Base-by-base conservation (phyloP, 1,140 invertebrate genomes). In the Drosophila persimilis region DNA sequence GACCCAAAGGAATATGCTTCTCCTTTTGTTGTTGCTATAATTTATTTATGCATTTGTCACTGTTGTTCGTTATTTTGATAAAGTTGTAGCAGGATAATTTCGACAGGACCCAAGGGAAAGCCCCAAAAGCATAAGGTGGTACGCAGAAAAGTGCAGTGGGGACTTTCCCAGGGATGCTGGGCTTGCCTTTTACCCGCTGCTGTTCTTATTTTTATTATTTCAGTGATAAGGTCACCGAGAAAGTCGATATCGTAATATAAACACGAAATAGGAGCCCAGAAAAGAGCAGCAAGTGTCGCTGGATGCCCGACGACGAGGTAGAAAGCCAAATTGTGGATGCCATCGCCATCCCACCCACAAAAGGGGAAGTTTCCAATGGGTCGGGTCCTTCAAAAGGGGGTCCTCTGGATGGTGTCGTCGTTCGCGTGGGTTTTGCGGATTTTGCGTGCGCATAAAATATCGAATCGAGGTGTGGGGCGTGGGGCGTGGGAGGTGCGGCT, bases 161-260 rank as follows among this genome's bases (percentile, higher is more conserved):
- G 9, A 13, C 35, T 39, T 39, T 39, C 11, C 35, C 9, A 3
- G 46, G 54, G 48, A 44, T 13, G 63, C 24, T 13, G 8, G 8
- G n/a, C 17, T 15, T 13, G 8, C 1, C 8, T 24, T 15, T 13
- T 11, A 0, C 8, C 24, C 8, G 24, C 26, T 47, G 39, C 47
- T 9, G 17, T 29, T 46, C 1, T 9, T 62, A 39, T 7, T 45
- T 44, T 58, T 58, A 58, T 56, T 67, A 67, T 69, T 46, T 35
- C 44, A 41, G 57, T 86, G 81, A 86, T 86, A 88, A 86, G 70
- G 62, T 24, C 50, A 35, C 15, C 52, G 55, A 71, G 81, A 86
- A 86, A 71, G 83, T 88, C 83, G 83, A 88, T 88, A 88, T 88
- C 84, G 80, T 89, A 88, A 89, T 89, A 88, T 86, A 88, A 88